Conservation (phyloP, 2,888 invertebrate species). For the Yponomeuta evonymella region DNA sequence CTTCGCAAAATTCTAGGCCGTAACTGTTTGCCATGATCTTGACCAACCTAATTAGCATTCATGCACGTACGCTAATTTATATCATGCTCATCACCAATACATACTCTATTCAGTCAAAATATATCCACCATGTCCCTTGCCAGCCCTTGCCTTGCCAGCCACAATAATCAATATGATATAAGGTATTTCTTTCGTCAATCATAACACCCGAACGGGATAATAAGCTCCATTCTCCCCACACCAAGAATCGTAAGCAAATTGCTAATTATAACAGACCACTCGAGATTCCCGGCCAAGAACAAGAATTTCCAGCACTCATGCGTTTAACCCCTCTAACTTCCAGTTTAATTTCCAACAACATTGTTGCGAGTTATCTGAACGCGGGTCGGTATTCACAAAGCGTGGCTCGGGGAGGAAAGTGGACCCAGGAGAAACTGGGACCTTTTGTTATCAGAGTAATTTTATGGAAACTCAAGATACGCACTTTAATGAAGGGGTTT, state of each 20-base stretch:
- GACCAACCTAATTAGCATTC: too few species aligned
- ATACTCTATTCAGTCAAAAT: too few species aligned
- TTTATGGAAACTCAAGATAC: background rate
- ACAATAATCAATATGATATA: too few species aligned
- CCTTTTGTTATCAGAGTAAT: background rate
- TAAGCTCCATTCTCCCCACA: background rate
- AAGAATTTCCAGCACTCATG: background rate
- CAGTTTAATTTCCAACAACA: constrained; percentile 3
- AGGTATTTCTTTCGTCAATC: too few species aligned
- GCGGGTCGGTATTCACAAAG: background rate
- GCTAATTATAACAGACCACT: background rate
- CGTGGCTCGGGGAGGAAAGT: background rate
- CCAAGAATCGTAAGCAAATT: background rate
- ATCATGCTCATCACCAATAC: too few species aligned
- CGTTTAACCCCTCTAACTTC: background rate
- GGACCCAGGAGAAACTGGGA: background rate
- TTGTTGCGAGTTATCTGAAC: background rate
- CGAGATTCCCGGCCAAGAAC: background rate
- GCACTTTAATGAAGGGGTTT: too few species aligned
- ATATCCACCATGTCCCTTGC: too few species aligned
- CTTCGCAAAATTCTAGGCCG: too few species aligned
- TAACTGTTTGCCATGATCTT: too few species aligned
- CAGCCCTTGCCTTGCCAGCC: too few species aligned
- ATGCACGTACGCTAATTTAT: too few species aligned
- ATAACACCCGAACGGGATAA: background rate